Base-by-base conservation (phyloP, 2,888 invertebrate genomes). In the Calameuta filiformis region DNA sequence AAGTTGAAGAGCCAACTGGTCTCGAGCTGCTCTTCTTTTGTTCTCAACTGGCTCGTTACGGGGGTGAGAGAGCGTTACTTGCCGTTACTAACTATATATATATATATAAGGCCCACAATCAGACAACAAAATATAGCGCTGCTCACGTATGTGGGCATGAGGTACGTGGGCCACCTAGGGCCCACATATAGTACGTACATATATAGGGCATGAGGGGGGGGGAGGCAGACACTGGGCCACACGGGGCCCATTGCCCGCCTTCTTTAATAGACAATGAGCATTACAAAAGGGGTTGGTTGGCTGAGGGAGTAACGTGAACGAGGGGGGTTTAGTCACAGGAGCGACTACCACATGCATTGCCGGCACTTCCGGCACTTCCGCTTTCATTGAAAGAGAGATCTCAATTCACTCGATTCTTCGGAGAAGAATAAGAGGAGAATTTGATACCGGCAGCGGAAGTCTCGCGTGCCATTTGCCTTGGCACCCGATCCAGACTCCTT, bases 391-490 rank as follows among this genome's bases (percentile, higher is more conserved):
- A 82, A 73, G 75, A 75, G 75, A 77, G 79, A 78, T 83, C 83
- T 79, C 81, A 74, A 78, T 34, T 79, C 79, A 80, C 77, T 86
- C 84, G 84, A 83, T 84, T 83, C 81, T 79, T 77, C 71, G 75
- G 35, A 80, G 83, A 87, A 88, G 83, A 87, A 88, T 85, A 82
- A 85, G 81, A 56, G 56, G 81, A 83, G 82, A 89, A 89, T 86
- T 86, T 85, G 89, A 89, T 89, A 89, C 87, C 83, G 81, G 68
- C 76, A 80, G 81, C 89, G 91, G 91, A 91, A 90, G 90, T 91
- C 89, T 91, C 89, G 90, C 89, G 89, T 90, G 90, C 91, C 90
- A 88, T 89, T 89, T 89, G 89, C 87, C 84, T 85, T 86, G 56
- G 82, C 71, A 71, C 71, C 71, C 71, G 71, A 71, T 71, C 31